Evolutionary conservation across 2,888 invertebrate genomes (phyloP).

Genomic region (Phania funesta): DNA sequence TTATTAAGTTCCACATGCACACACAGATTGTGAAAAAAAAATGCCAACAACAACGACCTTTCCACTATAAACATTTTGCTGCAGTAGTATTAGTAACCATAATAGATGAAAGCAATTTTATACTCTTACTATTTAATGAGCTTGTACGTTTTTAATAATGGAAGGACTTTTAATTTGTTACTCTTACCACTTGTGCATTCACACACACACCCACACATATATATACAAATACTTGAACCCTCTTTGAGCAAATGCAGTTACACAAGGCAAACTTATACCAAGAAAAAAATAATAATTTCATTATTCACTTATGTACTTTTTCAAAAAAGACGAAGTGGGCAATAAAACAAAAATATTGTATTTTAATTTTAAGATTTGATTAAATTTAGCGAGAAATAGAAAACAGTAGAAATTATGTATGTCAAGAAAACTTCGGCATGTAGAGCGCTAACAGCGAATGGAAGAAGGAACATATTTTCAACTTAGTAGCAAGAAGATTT

Average conservation of each 20-base stretch:
- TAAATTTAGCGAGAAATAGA: too few relatives aligned
- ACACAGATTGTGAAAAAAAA: not conserved
- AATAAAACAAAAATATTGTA: too few relatives aligned
- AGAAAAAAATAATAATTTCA: not conserved
- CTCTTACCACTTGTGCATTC: conserved; percentile 1
- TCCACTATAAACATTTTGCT: not conserved
- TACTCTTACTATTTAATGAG: conserved; percentile 9
- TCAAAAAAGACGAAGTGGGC: too few relatives aligned
- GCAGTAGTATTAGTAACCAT: not conserved
- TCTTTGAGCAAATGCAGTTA: conserved; percentile 20
- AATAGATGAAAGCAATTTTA: conserved; percentile 18
- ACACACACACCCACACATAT: not conserved
- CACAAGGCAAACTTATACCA: not conserved
- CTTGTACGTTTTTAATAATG: conserved; percentile 44
- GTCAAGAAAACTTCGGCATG: too few relatives aligned
- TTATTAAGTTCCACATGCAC: conserved; percentile 40
- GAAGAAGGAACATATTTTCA: too few relatives aligned
- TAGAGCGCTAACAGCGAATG: too few relatives aligned
- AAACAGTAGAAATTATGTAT: too few relatives aligned
- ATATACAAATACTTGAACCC: not conserved
- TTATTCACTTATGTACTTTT: conserved; percentile 39
- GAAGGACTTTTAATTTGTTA: conserved; percentile 57
- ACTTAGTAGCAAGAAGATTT: too few relatives aligned
- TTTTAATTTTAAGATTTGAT: too few relatives aligned
- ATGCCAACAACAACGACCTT: conserved; percentile 1